Conservation (phyloP, 2,797 vertebrate species). For the Eutrigla gurnardus region DNA sequence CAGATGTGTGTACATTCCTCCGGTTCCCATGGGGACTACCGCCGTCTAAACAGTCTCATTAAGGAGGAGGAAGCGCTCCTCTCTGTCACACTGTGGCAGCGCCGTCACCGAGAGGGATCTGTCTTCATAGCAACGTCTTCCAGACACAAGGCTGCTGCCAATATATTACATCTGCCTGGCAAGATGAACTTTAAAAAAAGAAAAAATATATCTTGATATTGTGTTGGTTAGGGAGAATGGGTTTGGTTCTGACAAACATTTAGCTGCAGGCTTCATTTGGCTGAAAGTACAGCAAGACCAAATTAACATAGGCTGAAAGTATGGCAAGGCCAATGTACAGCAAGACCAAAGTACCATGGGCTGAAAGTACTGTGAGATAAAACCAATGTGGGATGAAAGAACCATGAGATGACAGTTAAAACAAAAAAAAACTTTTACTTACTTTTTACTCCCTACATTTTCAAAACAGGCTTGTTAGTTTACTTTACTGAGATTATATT, state of each 20-base stretch:
- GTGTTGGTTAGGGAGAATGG: slow-evolving; percentile 20
- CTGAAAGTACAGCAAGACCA: no score
- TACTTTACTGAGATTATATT: no score
- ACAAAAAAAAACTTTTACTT: no score
- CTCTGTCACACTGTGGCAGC: slow-evolving; percentile 43
- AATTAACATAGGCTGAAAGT: no score
- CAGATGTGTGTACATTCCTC: slow-evolving; percentile 64
- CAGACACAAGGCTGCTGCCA: slow-evolving; percentile 5
- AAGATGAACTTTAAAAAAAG: not conserved
- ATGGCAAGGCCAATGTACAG: no score
- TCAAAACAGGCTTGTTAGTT: no score
- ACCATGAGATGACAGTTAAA: no score
- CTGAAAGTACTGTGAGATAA: no score
- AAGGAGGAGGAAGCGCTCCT: slow-evolving; percentile 54
- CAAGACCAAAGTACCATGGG: no score
- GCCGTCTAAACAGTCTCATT: slow-evolving; percentile 68
- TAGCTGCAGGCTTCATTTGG: no score
- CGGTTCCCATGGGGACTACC: slow-evolving; percentile 63
- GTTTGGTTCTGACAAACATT: not conserved
- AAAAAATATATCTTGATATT: not conserved
- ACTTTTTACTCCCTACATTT: no score
- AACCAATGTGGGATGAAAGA: no score
- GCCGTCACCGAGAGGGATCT: slow-evolving; percentile 17
- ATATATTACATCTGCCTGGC: slow-evolving; percentile 1
- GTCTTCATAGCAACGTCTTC: slow-evolving; percentile 19